Evolutionary conservation across 2,113 vertebrate genomes (phyloP), one percentile per base, ranked within the genome.

Genomic region (Bos taurus): DNA sequence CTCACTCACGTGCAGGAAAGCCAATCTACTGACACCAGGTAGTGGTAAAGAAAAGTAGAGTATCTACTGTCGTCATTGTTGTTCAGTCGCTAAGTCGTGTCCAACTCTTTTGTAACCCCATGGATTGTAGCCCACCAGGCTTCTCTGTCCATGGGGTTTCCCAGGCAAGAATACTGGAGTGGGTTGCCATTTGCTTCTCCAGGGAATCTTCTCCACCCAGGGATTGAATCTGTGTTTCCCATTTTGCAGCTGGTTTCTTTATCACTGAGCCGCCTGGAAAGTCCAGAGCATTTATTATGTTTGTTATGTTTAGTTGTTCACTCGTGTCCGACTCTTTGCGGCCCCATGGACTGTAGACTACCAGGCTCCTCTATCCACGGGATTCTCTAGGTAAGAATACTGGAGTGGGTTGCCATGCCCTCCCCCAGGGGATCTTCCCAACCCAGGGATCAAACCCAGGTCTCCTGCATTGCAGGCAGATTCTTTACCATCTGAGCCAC

Each of bases 21-120:
- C 33, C 80, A 14, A 2, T 2, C 50, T n/a, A 2, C 30, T 8
- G 30, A 54, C 50, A 82, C 19, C 80, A n/a, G 50, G 17, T 4
- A 33, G 19, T 4, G 50, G 50, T 7, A 33, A 54, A 82, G 50
- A n/a, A n/a, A 14, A 52, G 80, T 2, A 4, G 30, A 54, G 48
- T 0, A 33, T 12, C 48, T 81, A 4, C n/a, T 0, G n/a, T 13
- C 6, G 11, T 43, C 40, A 0, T 7, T 12, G 19, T 40, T 2
- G 36, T 14, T 26, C 23, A 3, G 36, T 74, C 6, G 1, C 71
- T 14, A 23, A 43, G 71, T 43, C 8, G 0, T 26, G 71, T 74
- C 67, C 67, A 40, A 0, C 71, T 7, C 3, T 74, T 71, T 43
- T 40, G 71, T 1, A 0, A 74, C 21, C 21, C 36, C 71, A 3